Conservation (phyloP, 2,113 vertebrate species). For the Grantiella picta region DNA sequence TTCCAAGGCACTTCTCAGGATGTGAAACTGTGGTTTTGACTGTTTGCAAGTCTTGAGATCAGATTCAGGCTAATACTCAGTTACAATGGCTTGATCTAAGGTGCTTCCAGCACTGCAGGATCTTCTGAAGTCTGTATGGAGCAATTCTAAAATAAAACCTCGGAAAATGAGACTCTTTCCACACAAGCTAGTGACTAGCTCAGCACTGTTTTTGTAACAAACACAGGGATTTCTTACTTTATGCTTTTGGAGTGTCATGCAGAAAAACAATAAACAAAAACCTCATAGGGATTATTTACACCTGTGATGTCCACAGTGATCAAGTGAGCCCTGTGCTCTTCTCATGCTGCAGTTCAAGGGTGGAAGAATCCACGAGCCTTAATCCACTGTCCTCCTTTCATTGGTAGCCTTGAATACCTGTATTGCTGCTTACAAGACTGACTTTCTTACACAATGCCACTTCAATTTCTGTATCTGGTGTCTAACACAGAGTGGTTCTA, state of each 20-base stretch:
- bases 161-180: background rate
- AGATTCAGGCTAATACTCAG: background rate
- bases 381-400: background rate
- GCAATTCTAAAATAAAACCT: background rate
- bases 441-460: background rate
- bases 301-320: background rate
- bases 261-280: background rate
- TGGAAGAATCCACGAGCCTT: rapidly evolving
- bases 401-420: background rate
- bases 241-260: background rate
- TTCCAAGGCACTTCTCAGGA: background rate
- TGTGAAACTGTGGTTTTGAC: background rate
- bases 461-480: background rate
- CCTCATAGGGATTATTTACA: rapidly evolving
- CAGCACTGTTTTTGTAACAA: background rate
- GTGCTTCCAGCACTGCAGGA: background rate
- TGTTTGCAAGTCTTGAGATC: background rate
- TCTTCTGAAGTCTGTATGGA: background rate
- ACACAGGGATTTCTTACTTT: background rate
- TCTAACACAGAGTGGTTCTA: background rate
- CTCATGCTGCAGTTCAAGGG: background rate
- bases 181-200: background rate
- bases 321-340: background rate
- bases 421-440: background rate
- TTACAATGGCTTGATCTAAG: background rate